Conservation (phyloP, 2,113 vertebrate species). For the Benitochromis conjunctus region DNA sequence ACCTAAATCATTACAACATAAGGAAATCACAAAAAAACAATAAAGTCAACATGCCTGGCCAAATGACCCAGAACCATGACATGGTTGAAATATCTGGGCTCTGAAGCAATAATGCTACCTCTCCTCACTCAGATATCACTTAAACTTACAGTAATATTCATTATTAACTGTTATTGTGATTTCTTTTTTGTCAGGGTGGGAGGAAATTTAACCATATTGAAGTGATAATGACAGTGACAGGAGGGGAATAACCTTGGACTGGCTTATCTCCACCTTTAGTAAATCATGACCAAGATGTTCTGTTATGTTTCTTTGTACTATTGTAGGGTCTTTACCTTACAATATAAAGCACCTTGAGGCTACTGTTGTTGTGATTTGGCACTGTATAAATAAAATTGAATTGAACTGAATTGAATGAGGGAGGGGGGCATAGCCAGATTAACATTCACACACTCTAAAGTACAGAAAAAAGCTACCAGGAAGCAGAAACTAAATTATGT, state of each 20-base stretch:
- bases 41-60: background rate
- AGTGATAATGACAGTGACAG: constrained; percentile 21
- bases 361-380: background rate
- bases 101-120: background rate
- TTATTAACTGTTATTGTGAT: constrained; percentile 9
- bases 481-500: background rate
- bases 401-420: background rate
- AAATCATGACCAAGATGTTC: background rate
- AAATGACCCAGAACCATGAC: background rate
- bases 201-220: constrained; percentile 36
- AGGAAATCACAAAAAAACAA: background rate
- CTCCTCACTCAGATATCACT: background rate
- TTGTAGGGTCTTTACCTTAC: background rate
- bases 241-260: constrained; percentile 48
- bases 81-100: background rate
- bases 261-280: constrained; percentile 18
- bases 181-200: background rate
- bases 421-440: background rate
- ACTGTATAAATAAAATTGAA: background rate
- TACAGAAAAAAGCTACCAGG: background rate
- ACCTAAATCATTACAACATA: background rate
- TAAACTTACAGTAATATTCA: constrained; percentile 9
- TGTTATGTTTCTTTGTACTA: background rate
- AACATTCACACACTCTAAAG: background rate
- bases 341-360: background rate